phyloP scores from a whole-genome alignment of 2,888 invertebrate genomes.

The Alcis repandata region DNA sequence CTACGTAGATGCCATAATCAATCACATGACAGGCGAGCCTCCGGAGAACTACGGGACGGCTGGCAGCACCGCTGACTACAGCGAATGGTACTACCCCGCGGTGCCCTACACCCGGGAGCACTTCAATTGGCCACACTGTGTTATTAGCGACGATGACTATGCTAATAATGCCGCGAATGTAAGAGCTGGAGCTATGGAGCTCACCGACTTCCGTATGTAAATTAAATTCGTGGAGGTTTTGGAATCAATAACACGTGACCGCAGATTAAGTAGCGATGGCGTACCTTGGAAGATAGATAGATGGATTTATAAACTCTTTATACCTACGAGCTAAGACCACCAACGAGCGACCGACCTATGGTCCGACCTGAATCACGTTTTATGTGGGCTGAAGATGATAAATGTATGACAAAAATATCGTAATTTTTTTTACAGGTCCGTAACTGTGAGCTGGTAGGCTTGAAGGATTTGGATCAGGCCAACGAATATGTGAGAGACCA shows the following conservation, averaged over 20 bases:
- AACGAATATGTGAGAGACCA: conserved; percentile 88
- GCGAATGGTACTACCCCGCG: conserved; percentile 84
- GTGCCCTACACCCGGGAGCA: conserved; percentile 89
- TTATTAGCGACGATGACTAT: conserved; percentile 90
- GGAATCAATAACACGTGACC: too few species aligned
- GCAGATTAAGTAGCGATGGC: too few species aligned
- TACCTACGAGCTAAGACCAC: too few species aligned
- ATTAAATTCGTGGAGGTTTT: too few species aligned
- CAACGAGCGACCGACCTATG: too few species aligned
- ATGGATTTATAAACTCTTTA: too few species aligned
- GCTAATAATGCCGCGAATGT: conserved; percentile 86
- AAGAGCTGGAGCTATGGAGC: conserved; percentile 38
- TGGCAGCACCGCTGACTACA: conserved; percentile 86
- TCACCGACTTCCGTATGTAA: too few species aligned
- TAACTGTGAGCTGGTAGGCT: conserved; percentile 91
- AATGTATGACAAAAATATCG: background rate
- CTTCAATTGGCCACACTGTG: conserved; percentile 89
- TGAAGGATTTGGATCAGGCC: conserved; percentile 92
- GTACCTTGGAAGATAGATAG: too few species aligned
- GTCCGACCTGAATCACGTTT: too few species aligned
- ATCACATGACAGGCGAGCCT: conserved; percentile 92
- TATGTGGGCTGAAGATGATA: too few species aligned
- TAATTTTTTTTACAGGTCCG: conserved; percentile 80
- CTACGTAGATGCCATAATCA: conserved; percentile 93
- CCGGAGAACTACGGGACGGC: conserved; percentile 87